A percentile compares a stretch with the other conserved stretches of the same genome.
These are phyloP conservation scores for Anthophora plumipes DNA, from an alignment of 2,888 invertebrate species.

Conservation along the genomic window DNA sequence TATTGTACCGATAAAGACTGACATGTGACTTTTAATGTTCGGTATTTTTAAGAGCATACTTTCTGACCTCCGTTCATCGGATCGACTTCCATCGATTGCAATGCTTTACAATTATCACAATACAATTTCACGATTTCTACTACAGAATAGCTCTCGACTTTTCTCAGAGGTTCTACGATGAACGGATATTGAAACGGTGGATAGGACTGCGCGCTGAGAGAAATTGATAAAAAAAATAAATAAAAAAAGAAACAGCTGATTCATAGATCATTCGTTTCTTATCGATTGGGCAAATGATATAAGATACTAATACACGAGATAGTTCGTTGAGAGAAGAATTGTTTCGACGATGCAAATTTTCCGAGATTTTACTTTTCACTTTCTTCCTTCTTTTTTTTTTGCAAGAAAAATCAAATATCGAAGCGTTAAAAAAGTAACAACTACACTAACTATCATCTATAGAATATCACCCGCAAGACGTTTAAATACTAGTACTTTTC, in stretches of 20 bases:
- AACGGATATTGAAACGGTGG: constrained; percentile 2
- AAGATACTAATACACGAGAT: background rate
- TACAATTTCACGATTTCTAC: constrained; percentile 23
- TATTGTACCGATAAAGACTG: constrained; percentile 6
- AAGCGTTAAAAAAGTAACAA: constrained; percentile 6
- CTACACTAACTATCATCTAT: constrained; percentile 8
- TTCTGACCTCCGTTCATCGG: background rate
- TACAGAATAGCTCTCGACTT: constrained; percentile 15
- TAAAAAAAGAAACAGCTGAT: no score
- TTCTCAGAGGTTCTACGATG: constrained; percentile 24
- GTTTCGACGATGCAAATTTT: background rate
- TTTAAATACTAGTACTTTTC: constrained; percentile 22
- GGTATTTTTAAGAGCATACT: background rate
- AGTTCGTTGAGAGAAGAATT: background rate
- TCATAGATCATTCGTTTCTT: no score
- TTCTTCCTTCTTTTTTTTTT: background rate
- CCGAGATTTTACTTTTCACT: constrained; percentile 8
- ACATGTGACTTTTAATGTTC: constrained; percentile 4
- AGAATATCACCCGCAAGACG: constrained; percentile 1
- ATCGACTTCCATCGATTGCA: constrained; percentile 33
- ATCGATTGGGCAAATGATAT: background rate
- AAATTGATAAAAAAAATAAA: constrained; percentile 18
- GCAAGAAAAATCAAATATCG: background rate
- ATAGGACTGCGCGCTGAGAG: constrained; percentile 50
- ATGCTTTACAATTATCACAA: constrained; percentile 43